Evolutionary conservation across 2,113 vertebrate species (phyloP), one percentile per base, ranked within the genome.

Genomic region (Colossoma macropomum): DNA sequence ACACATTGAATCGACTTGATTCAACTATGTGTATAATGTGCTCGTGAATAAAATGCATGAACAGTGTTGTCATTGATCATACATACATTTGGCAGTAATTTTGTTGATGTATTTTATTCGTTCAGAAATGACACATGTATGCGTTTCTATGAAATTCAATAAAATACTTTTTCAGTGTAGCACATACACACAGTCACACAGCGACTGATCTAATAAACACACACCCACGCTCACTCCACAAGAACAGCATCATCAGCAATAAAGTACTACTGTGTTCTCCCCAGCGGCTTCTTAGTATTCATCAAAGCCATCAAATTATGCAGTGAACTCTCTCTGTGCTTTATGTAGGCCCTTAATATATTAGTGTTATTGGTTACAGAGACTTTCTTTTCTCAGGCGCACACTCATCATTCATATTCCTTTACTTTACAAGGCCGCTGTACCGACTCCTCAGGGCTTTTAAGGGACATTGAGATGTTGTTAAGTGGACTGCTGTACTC

Each of bases 231-330:
- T 23, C 21, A 41, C 34, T 23, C 38, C 7, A 12, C 8, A 38
- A 69, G 66, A 23, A 21, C 19, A 34, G 34, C 68, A 70, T 41
- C 21, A 8, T 32, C 66, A 69, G 34, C 19, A 69, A 69, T 62
- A 41, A 34, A 41, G 32, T 41, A 5, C 30, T 23, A 4, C 19
- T 21, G 28, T 32, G 65, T 68, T 68, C 4, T 34, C 30, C 13
- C 13, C 28, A 66, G 15, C 28, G 1, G 12, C 63, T 66, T 7
- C 30, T 34, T n/a, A 71, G n/a, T 71, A 71, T 38, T 38, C 32
- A 28, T 71, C 34, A n/a, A 62, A 62, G 8, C n/a, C 23, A 25
- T 71, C 34, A 71, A 38, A 71, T 45, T 71, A 62, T 62, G 59
- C 59, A 45, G 12, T 3, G 66, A 69, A 69, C 66, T 21, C 68